Evolutionary conservation across 2,113 vertebrate species (phyloP).

Genomic region (Heterotilapia buettikoferi): DNA sequence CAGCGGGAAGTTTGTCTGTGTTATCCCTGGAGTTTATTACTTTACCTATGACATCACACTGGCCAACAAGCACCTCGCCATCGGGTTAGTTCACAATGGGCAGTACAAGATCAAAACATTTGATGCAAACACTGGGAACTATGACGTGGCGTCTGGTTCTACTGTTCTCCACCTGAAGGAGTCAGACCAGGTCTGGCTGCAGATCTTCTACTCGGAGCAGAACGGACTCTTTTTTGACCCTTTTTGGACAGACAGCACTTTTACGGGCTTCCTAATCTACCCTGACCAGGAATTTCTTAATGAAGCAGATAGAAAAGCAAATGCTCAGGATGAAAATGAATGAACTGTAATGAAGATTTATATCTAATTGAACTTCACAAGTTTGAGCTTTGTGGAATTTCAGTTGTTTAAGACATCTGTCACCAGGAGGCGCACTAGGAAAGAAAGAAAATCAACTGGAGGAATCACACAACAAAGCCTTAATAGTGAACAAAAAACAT

Average conservation of each 20-base stretch:
- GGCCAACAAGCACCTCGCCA: slow-evolving; percentile 94
- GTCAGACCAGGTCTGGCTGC: slow-evolving; percentile 91
- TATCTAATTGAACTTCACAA: background rate
- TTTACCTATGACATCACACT: slow-evolving; percentile 95
- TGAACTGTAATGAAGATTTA: background rate
- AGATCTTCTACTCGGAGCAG: slow-evolving; percentile 97
- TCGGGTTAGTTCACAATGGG: slow-evolving; percentile 92
- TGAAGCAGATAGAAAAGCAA: slow-evolving; percentile 66
- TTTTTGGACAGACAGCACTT: slow-evolving; percentile 96
- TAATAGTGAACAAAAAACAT: background rate
- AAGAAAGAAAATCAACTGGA: background rate
- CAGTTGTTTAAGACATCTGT: background rate
- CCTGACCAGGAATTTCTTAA: slow-evolving; percentile 80
- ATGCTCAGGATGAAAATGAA: slow-evolving; percentile 32
- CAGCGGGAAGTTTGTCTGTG: slow-evolving; percentile 89
- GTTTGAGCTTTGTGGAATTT: background rate
- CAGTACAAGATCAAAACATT: slow-evolving; percentile 95
- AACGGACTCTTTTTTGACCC: slow-evolving; percentile 96
- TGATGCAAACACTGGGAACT: slow-evolving; percentile 93
- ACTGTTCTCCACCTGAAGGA: slow-evolving; percentile 84
- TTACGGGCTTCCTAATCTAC: slow-evolving; percentile 94
- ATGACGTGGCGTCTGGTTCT: slow-evolving; percentile 91
- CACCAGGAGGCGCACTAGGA: slow-evolving; percentile 42
- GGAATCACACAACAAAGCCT: background rate
- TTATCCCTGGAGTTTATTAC: slow-evolving; percentile 89